Percentiles rank a stretch among this genome's conserved stretches.
Evolutionary conservation across 2,888 invertebrate genomes (phyloP).

Genomic region (Trisateles emortualis): DNA sequence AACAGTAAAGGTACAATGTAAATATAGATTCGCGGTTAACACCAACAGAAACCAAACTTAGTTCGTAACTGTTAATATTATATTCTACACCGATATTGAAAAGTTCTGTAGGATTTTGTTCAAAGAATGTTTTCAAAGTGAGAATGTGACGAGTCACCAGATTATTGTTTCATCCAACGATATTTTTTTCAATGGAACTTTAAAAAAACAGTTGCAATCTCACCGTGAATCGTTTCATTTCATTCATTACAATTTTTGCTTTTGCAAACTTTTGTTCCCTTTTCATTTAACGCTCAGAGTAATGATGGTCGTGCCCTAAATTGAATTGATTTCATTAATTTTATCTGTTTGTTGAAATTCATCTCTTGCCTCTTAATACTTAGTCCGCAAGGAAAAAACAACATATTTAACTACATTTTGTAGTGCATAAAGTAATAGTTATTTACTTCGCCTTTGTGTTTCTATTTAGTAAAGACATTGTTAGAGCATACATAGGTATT

Average conservation of each 20-base stretch:
- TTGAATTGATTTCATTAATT: slow-evolving; percentile 71
- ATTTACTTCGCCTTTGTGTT: too few species aligned
- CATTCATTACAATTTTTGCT: slow-evolving; percentile 63
- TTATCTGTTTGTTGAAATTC: slow-evolving; percentile 31
- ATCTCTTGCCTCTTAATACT: not conserved
- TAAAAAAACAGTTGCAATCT: slow-evolving; percentile 55
- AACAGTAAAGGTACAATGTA: slow-evolving; percentile 17
- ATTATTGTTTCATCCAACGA: slow-evolving; percentile 58
- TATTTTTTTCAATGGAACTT: slow-evolving; percentile 58
- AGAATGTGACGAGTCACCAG: slow-evolving; percentile 46
- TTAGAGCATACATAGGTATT: too few species aligned
- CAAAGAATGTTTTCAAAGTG: slow-evolving; percentile 43
- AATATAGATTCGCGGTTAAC: slow-evolving; percentile 34
- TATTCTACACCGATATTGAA: slow-evolving; percentile 27
- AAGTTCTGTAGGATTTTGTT: slow-evolving; percentile 33
- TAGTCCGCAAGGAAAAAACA: too few species aligned
- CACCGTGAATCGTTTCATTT: slow-evolving; percentile 64
- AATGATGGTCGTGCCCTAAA: slow-evolving; percentile 53
- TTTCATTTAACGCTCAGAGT: slow-evolving; percentile 58
- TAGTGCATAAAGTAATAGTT: not conserved
- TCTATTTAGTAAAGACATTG: not conserved
- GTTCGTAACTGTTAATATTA: slow-evolving; percentile 24
- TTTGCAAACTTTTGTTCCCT: slow-evolving; percentile 55
- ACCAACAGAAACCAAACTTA: slow-evolving; percentile 20
- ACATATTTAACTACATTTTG: too few species aligned